Percentiles rank a stretch among this genome's conserved stretches.
Evolutionary conservation across 2,888 invertebrate species (phyloP).

Genomic region (Sturmia bella): DNA sequence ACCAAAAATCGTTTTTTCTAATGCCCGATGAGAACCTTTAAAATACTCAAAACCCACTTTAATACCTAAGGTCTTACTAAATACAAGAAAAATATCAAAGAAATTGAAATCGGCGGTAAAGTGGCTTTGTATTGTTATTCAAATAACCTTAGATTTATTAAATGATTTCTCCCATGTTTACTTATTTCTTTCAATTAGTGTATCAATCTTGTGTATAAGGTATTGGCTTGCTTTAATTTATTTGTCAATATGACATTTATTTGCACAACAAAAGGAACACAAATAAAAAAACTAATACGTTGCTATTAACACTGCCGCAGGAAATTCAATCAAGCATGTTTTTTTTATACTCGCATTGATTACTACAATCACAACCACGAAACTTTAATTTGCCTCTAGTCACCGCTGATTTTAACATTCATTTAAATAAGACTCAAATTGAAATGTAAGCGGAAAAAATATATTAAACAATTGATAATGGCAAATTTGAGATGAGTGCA

Average conservation of each 20-base stretch:
- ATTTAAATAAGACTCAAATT: conserved; percentile 54
- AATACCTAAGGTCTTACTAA: conserved; percentile 39
- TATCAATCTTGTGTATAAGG: background rate
- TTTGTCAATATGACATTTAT: conserved; percentile 6
- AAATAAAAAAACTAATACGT: conserved; percentile 20
- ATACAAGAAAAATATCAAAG: conserved; percentile 59
- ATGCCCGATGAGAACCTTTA: too few species aligned
- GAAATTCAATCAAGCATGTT: conserved; percentile 72
- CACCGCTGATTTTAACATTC: conserved; percentile 61
- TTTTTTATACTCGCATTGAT: conserved; percentile 66
- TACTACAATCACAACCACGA: conserved; percentile 65
- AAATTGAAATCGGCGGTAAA: conserved; percentile 23
- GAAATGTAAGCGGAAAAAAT: background rate
- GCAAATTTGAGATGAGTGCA: too few species aligned
- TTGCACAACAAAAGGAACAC: conserved; percentile 5
- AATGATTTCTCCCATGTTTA: background rate
- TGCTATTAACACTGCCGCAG: conserved; percentile 70
- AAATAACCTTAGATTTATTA: conserved; percentile 9
- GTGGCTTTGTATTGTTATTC: conserved; percentile 28
- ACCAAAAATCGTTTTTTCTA: too few species aligned
- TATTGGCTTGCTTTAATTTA: background rate
- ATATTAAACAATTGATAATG: background rate
- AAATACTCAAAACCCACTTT: background rate
- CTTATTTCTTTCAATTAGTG: background rate
- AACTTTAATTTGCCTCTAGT: conserved; percentile 71